Evolutionary conservation across 2,888 invertebrate genomes (phyloP).

Genomic region (Mesoligia furuncula): DNA sequence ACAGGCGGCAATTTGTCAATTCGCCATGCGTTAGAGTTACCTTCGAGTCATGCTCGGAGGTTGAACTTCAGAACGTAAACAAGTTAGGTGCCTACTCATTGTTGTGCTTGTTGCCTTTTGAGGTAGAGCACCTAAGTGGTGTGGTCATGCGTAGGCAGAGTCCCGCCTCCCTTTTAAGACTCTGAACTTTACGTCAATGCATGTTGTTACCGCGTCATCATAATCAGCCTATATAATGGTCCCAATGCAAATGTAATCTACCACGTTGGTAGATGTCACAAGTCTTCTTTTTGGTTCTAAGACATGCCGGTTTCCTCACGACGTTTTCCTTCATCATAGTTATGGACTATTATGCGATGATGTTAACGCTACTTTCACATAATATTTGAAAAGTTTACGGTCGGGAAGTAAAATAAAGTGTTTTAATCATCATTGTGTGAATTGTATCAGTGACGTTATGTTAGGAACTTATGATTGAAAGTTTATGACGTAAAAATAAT

Average conservation of each 20-base stretch:
- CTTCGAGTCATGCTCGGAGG: constrained; percentile 46
- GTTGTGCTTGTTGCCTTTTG: constrained; percentile 37
- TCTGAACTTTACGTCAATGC: constrained; percentile 25
- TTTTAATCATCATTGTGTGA: neutral
- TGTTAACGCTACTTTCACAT: neutral
- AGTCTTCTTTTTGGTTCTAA: neutral
- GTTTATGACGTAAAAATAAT: neutral
- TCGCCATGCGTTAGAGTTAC: constrained; percentile 53
- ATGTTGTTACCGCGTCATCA: constrained; percentile 4
- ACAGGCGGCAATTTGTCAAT: constrained; percentile 54
- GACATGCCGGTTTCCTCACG: neutral
- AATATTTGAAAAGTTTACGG: neutral
- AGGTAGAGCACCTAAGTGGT: constrained; percentile 14
- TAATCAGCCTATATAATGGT: neutral
- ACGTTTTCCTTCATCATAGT: neutral
- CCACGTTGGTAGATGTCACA: neutral
- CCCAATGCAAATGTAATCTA: neutral
- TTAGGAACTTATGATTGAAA: neutral
- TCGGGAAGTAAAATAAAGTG: neutral
- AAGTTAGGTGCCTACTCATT: constrained; percentile 46
- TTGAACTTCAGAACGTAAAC: constrained; percentile 50
- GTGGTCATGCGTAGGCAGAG: constrained; percentile 34
- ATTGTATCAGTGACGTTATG: neutral
- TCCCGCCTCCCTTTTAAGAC: constrained; percentile 16
- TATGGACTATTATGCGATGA: neutral